Percentiles rank a stretch among this genome's conserved stretches.
These are phyloP conservation scores for Chrysina gloriosa DNA, from an alignment of 2,888 invertebrate genomes.

Conservation along the genomic window DNA sequence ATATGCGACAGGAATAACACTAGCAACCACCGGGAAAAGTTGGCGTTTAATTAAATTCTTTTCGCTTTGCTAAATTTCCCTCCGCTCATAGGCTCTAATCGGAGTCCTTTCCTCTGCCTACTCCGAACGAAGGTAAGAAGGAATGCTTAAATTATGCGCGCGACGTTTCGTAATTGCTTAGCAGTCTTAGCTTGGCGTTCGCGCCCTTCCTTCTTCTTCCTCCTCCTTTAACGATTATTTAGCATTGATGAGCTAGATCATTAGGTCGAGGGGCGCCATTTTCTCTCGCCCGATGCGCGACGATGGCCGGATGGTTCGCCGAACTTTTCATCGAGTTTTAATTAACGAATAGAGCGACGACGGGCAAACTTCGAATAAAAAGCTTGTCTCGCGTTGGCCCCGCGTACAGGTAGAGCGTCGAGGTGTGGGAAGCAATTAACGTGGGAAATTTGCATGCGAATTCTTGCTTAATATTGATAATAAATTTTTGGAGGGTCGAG, in stretches of 20 bases:
- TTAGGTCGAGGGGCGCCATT: constrained; percentile 10
- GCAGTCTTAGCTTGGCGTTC: neutral
- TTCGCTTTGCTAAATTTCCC: too few species aligned
- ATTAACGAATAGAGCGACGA: constrained; percentile 2
- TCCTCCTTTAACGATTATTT: constrained; percentile 26
- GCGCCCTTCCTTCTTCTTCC: neutral
- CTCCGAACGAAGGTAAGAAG: too few species aligned
- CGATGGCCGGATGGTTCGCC: neutral
- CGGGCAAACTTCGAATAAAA: neutral
- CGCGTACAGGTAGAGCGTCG: neutral
- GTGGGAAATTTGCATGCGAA: neutral
- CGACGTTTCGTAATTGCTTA: neutral
- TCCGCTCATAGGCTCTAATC: too few species aligned
- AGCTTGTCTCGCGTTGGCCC: neutral
- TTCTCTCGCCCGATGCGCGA: neutral
- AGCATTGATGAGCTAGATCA: constrained; percentile 28
- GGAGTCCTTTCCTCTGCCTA: too few species aligned
- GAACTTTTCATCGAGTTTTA: constrained; percentile 2
- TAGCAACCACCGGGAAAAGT: too few species aligned
- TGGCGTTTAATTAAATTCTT: too few species aligned
- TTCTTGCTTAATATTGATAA: too few species aligned
- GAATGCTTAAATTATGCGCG: too few species aligned
- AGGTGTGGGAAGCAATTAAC: neutral
- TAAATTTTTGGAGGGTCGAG: too few species aligned
- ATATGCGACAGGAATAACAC: too few species aligned